phyloP scores from a whole-genome alignment of 2,888 invertebrate genomes.

The Emesis furor region DNA sequence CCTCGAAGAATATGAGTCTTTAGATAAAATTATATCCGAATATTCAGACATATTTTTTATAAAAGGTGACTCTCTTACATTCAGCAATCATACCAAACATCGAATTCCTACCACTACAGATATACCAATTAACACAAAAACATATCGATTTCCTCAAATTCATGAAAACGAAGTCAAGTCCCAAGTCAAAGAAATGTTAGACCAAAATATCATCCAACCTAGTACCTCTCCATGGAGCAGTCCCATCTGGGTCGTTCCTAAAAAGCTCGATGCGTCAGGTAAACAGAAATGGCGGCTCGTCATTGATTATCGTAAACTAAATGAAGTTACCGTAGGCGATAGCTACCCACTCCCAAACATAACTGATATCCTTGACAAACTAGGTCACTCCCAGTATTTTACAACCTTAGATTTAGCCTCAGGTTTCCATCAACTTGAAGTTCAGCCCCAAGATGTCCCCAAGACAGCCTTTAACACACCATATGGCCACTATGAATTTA shows the following conservation, averaged over 20 bases:
- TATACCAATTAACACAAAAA: conserved; percentile 74
- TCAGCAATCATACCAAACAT: conserved; percentile 74
- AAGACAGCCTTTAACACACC: too few relatives aligned
- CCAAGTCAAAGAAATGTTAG: conserved; percentile 71
- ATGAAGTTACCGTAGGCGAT: too few relatives aligned
- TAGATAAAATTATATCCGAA: conserved; percentile 60
- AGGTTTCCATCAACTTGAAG: too few relatives aligned
- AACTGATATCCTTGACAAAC: too few relatives aligned
- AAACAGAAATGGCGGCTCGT: conserved; percentile 19
- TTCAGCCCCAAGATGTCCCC: too few relatives aligned
- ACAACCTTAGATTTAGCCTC: too few relatives aligned
- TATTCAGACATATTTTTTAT: conserved; percentile 69
- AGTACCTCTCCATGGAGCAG: conserved; percentile 68
- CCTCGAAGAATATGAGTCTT: conserved; percentile 58
- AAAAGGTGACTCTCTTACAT: conserved; percentile 67
- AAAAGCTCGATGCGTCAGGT: conserved; percentile 70
- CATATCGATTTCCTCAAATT: conserved; percentile 76
- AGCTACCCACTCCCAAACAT: too few relatives aligned
- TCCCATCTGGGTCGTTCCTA: conserved; percentile 72
- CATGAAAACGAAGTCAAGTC: conserved; percentile 75
- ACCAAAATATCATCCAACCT: conserved; percentile 71
- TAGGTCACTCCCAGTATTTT: too few relatives aligned
- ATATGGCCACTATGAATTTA: too few relatives aligned
- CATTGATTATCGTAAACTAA: too few relatives aligned
- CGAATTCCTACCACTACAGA: conserved; percentile 71